These are phyloP conservation scores for Anguilla pacifica DNA, from an alignment of 2,797 vertebrate genomes.

Conservation along the genomic window DNA sequence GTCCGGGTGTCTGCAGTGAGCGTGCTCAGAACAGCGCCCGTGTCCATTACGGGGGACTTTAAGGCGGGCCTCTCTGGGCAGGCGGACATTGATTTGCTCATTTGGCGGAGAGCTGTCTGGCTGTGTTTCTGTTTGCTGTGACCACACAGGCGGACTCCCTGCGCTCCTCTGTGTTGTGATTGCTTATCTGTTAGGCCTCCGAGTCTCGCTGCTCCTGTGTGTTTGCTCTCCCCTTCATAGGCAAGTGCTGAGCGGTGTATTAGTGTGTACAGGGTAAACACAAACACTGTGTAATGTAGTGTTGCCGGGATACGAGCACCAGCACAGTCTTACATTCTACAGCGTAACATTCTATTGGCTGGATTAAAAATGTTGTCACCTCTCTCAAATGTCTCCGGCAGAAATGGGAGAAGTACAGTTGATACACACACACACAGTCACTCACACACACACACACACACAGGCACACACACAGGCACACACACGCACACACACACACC, in stretches of 20 bases:
- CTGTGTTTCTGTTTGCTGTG: too few relatives aligned
- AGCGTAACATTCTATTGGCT: background rate
- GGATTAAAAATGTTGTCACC: background rate
- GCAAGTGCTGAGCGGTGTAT: constrained; percentile 37
- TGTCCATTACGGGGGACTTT: too few relatives aligned
- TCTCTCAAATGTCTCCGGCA: background rate
- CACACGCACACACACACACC: too few relatives aligned
- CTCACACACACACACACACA: background rate
- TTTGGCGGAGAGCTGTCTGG: background rate
- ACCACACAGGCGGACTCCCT: background rate
- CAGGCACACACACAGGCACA: too few relatives aligned
- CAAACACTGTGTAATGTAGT: constrained; percentile 68
- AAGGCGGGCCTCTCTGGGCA: background rate
- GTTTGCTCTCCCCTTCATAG: background rate
- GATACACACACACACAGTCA: background rate
- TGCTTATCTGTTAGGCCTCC: background rate
- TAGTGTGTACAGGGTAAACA: constrained; percentile 49
- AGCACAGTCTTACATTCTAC: background rate
- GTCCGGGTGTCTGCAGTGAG: too few relatives aligned
- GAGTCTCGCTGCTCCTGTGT: background rate
- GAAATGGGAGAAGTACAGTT: background rate
- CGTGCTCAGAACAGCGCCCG: too few relatives aligned
- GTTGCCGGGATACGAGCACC: constrained; percentile 59
- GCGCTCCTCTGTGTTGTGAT: background rate
- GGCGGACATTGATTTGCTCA: constrained; percentile 21